Percentiles rank a stretch among this genome's conserved stretches.
Conservation (phyloP, 2,113 vertebrate species). For the Oncorhynchus tshawytscha region DNA sequence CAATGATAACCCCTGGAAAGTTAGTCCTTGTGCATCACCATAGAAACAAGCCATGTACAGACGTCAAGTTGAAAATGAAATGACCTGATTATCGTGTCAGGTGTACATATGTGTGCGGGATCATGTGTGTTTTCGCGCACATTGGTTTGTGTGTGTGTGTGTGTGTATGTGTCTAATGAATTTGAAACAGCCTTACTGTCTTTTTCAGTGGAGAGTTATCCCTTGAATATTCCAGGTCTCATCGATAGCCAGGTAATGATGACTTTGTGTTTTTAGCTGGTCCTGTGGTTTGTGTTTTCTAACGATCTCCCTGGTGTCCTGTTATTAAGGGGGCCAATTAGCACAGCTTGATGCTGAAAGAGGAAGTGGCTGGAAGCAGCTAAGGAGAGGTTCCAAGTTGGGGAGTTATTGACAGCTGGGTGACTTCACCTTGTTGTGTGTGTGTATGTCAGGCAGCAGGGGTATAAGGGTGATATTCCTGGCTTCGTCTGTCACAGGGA, state of each 20-base stretch:
- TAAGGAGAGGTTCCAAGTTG: not conserved
- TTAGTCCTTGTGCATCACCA: not conserved
- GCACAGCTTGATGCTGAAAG: conserved; percentile 3
- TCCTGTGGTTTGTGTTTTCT: conserved; percentile 23
- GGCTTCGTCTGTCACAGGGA: not conserved
- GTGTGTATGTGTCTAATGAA: conserved; percentile 18
- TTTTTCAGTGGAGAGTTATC: not conserved
- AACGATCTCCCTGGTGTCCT: conserved; percentile 23
- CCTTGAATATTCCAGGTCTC: conserved; percentile 17
- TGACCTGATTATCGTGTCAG: conserved; percentile 17
- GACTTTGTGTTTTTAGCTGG: conserved; percentile 22
- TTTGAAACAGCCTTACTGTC: not conserved
- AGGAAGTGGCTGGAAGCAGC: conserved; percentile 15
- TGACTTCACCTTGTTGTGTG: not conserved
- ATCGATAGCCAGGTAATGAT: conserved; percentile 35
- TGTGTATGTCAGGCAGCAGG: not conserved
- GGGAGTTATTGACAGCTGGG: conserved; percentile 28
- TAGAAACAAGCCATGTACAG: conserved; percentile 40
- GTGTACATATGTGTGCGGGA: not conserved
- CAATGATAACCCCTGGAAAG: not conserved
- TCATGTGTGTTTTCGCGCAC: not conserved
- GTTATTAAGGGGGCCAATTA: conserved; percentile 39
- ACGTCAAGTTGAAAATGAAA: conserved; percentile 27
- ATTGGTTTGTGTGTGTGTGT: not conserved
- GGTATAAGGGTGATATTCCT: conserved; percentile 4